Evolutionary conservation across 92 coral and sea anemone species (phyloP), one percentile per base, ranked within the genome.

Genomic region (Phenganax stokvisi): DNA sequence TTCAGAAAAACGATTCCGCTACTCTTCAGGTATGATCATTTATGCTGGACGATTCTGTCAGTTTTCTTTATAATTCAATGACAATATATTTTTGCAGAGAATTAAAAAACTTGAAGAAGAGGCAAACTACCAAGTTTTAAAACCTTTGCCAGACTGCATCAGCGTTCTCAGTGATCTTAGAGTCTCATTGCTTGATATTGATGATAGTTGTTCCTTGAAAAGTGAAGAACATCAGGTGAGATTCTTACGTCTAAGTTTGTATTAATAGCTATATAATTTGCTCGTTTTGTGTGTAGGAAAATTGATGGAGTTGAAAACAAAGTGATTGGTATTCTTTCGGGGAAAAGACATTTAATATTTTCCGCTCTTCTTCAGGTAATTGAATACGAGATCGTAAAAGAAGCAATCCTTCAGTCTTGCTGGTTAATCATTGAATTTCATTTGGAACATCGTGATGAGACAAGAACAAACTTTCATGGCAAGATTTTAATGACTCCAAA

Each of bases 361-460:
- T 13, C 12, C 65, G 17, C 17, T 10, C 4, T 28, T 37, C 81
- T 64, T 25, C 78, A 93, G 98, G 88, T 87, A 7, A 85, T 93
- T 54, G 98, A 88, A 55, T 84, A 85, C 16, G 82, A 80, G 71
- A 90, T 89, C 62, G 86, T 93, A 56, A 86, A 88, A 86, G 88
- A 90, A 68, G 90, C 90, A 51, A 69, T 79, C 8, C 71, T 85
- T 8, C 90, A 87, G 65, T 96, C 96, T 7, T 88, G 87, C 76
- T 92, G 98, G 89, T 85, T 93, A 77, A 90, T 93, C 53, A 88
- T 93, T 4, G 98, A 93, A 87, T 93, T 93, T 76, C 96, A 86
- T 56, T 72, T 93, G 65, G 88, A 85, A 83, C 89, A 91, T 76
- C 82, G 65, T 74, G 84, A 71, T 25, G 27, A 56, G 7, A 81